These are phyloP conservation scores for Chymomyza procnemis DNA, from an alignment of 2,888 invertebrate species.

Conservation along the genomic window DNA sequence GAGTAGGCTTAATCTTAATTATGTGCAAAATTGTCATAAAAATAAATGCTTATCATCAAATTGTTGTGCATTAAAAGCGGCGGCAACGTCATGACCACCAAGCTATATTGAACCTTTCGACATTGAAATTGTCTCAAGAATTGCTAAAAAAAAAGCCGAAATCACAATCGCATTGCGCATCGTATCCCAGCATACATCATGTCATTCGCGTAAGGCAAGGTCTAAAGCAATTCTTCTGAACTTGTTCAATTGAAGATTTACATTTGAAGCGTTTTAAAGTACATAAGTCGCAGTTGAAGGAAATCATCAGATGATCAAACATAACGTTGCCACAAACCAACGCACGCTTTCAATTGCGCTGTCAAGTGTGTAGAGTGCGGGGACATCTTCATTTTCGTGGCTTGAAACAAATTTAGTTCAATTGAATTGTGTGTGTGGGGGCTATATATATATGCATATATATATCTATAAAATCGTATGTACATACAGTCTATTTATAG, in stretches of 20 bases:
- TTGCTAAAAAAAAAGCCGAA: not conserved
- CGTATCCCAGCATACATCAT: no score
- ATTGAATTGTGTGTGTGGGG: slow-evolving; percentile 51
- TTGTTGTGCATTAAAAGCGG: not conserved
- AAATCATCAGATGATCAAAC: slow-evolving; percentile 12
- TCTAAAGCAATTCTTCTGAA: not conserved
- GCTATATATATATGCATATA: slow-evolving; percentile 24
- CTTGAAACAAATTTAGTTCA: slow-evolving; percentile 62
- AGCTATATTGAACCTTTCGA: slow-evolving; percentile 39
- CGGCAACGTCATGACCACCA: not conserved
- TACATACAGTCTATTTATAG: slow-evolving; percentile 56
- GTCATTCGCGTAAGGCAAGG: not conserved
- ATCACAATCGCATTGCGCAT: not conserved
- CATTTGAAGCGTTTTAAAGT: not conserved
- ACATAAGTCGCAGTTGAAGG: not conserved
- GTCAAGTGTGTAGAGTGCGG: slow-evolving; percentile 32
- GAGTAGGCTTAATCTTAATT: slow-evolving; percentile 30
- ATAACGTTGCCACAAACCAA: slow-evolving; percentile 27
- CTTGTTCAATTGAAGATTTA: not conserved
- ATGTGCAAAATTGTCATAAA: slow-evolving; percentile 16
- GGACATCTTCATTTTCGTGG: slow-evolving; percentile 21
- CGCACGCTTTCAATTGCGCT: not conserved
- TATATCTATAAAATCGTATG: slow-evolving; percentile 37
- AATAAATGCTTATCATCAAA: slow-evolving; percentile 32
- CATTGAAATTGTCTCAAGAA: slow-evolving; percentile 28